Conservation (phyloP, 2,888 invertebrate species). For the Lagria hirta region DNA sequence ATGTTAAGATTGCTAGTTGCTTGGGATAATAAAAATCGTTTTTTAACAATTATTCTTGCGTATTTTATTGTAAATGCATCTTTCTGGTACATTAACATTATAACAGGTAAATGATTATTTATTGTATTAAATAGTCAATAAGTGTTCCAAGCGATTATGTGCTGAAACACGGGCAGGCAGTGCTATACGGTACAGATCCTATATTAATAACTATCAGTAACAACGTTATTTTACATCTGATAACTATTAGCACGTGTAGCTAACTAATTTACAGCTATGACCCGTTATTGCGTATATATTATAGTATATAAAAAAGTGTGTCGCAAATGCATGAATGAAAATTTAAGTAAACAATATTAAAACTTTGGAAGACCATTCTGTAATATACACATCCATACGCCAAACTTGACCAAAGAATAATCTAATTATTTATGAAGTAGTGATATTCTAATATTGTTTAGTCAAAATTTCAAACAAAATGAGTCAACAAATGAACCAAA, state of each 20-base stretch:
- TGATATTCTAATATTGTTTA: conserved; percentile 35
- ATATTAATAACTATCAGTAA: conserved; percentile 35
- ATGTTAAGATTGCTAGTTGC: background rate
- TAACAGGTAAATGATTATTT: conserved; percentile 55
- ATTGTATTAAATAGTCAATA: conserved; percentile 55
- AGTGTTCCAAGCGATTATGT: conserved; percentile 56
- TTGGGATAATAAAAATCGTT: too few relatives aligned
- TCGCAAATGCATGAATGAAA: conserved; percentile 30
- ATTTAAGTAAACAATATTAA: conserved; percentile 41
- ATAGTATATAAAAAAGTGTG: conserved; percentile 29
- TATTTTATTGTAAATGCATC: conserved; percentile 56
- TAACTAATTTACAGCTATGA: conserved; percentile 30
- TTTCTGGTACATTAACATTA: conserved; percentile 56
- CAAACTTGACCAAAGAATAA: conserved; percentile 33
- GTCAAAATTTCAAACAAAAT: conserved; percentile 32
- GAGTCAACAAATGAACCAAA: conserved; percentile 12
- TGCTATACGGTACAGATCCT: conserved; percentile 55
- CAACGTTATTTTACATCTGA: conserved; percentile 41
- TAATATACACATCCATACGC: conserved; percentile 40
- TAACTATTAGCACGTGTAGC: conserved; percentile 38
- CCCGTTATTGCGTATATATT: conserved; percentile 29
- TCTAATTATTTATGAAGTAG: conserved; percentile 29
- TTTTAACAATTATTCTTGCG: conserved; percentile 55
- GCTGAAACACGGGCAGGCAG: conserved; percentile 56
- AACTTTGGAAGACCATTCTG: conserved; percentile 48